Evolutionary conservation across 2,113 vertebrate genomes (phyloP).

Genomic region (Bufo bufo): DNA sequence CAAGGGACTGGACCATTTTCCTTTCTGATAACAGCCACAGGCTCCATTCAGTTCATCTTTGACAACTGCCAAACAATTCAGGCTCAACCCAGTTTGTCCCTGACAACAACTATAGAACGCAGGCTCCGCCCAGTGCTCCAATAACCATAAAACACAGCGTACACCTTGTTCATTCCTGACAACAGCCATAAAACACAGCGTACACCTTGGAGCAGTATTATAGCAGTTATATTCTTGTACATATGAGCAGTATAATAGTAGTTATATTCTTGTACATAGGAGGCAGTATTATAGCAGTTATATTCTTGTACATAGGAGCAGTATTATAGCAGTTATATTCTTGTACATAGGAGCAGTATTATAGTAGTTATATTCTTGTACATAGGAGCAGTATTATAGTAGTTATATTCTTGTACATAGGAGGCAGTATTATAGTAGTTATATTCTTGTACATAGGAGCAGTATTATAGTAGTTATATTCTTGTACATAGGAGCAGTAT

Average conservation of each 20-base stretch:
- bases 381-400: constrained; percentile 1
- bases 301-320: constrained; percentile 1
- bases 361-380: constrained; percentile 21
- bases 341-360: constrained; percentile 6
- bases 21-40: too few relatives aligned
- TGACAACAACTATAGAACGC: neutral
- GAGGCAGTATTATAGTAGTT: constrained; percentile 1
- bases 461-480: constrained; percentile 13
- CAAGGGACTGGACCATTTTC: too few relatives aligned
- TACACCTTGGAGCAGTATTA: constrained; percentile 3
- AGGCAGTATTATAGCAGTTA: constrained; percentile 1
- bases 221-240: constrained; percentile 11
- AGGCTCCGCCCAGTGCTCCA: neutral
- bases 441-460: neutral
- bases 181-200: neutral
- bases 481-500: neutral
- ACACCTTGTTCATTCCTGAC: neutral
- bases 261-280: constrained; percentile 9
- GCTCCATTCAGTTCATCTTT: neutral
- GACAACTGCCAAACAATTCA: neutral
- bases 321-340: constrained; percentile 17
- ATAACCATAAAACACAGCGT: neutral
- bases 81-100: neutral
- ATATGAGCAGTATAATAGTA: neutral
- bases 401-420: neutral